phyloP scores from a whole-genome alignment of 2,113 vertebrate species.

The Myrmecobius fasciatus region DNA sequence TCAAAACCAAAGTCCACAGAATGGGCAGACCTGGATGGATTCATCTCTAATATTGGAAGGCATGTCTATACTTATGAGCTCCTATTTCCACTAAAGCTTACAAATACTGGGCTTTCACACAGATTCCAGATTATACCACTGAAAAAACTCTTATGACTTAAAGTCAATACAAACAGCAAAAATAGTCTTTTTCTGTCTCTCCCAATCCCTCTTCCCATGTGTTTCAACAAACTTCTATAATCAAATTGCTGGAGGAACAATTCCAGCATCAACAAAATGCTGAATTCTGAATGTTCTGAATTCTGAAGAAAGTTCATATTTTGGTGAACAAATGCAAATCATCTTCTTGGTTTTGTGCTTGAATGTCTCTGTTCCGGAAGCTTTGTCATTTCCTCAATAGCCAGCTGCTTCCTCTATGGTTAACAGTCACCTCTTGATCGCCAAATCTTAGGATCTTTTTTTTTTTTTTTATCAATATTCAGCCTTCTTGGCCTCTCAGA shows the following conservation, averaged over 20 bases:
- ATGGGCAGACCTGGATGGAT: not conserved
- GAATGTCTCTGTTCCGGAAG: not conserved
- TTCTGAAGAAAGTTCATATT: not conserved
- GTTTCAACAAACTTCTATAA: not conserved
- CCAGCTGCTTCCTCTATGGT: not conserved
- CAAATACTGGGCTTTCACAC: no score
- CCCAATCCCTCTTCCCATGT: not conserved
- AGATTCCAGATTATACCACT: not conserved
- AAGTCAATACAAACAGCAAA: not conserved
- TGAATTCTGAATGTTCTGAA: no score
- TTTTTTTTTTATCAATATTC: constrained; percentile 30
- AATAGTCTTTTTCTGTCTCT: not conserved
- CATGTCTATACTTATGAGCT: not conserved
- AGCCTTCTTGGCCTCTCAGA: not conserved
- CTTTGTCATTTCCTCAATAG: not conserved
- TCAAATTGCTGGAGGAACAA: not conserved
- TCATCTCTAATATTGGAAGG: not conserved
- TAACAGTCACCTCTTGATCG: not conserved
- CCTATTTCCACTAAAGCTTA: not conserved
- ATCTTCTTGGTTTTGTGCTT: not conserved
- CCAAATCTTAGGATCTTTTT: constrained; percentile 12
- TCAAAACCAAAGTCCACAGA: not conserved
- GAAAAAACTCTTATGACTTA: not conserved
- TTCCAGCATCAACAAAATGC: not conserved
- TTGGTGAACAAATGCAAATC: not conserved